Percentiles rank a stretch among this genome's conserved stretches.
These are phyloP conservation scores for Halcyon leucocephala DNA, from an alignment of 2,797 vertebrate species.

Conservation along the genomic window DNA sequence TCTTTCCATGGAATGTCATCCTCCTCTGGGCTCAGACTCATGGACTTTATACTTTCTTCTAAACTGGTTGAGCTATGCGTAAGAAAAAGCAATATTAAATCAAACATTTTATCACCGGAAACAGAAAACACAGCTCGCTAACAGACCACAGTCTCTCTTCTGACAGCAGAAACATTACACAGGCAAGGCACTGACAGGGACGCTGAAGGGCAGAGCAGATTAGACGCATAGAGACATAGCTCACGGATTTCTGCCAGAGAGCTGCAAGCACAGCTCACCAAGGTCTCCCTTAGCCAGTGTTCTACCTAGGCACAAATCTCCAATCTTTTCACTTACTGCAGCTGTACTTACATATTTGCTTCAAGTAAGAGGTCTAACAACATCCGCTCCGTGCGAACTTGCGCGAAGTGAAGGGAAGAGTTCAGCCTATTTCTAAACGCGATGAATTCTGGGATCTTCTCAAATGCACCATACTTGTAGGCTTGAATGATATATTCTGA, in stretches of 20 bases:
- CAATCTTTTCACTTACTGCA: background rate
- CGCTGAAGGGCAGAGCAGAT: background rate
- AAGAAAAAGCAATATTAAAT: background rate
- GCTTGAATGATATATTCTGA: slow-evolving; percentile 99
- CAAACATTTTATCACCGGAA: background rate
- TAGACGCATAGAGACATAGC: background rate
- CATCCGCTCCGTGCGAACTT: slow-evolving; percentile 96
- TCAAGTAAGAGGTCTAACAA: slow-evolving; percentile 94
- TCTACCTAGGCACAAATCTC: background rate
- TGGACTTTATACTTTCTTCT: slow-evolving; percentile 95
- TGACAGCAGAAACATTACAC: background rate
- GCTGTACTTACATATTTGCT: slow-evolving; percentile 91
- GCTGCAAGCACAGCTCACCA: background rate
- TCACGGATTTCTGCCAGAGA: background rate
- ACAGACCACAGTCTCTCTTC: background rate
- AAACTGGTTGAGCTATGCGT: slow-evolving; percentile 84
- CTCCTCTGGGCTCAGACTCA: slow-evolving; percentile 94
- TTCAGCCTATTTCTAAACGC: slow-evolving; percentile 95
- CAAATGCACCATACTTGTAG: slow-evolving; percentile 98
- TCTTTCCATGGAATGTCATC: slow-evolving; percentile 96
- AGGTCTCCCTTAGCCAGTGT: rapidly evolving
- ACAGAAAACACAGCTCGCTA: background rate
- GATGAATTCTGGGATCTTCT: slow-evolving; percentile 99
- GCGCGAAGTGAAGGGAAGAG: slow-evolving; percentile 97
- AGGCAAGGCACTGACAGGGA: rapidly evolving